Evolutionary conservation across 2,888 invertebrate genomes (phyloP).

Genomic region (Metellina segmentata): DNA sequence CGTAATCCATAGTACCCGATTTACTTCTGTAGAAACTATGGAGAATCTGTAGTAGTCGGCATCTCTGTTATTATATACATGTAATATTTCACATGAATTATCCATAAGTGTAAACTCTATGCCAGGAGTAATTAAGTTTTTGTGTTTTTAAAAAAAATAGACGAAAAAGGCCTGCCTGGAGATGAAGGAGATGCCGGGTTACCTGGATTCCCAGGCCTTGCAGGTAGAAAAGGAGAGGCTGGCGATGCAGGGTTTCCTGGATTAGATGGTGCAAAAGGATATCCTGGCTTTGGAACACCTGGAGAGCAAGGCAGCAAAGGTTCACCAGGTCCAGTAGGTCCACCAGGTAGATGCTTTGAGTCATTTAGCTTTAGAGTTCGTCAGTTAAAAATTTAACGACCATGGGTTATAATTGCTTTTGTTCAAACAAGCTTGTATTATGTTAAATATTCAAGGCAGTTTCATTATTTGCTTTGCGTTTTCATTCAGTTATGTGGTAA

Average conservation of each 20-base stretch:
- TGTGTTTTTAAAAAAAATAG: constrained; percentile 17
- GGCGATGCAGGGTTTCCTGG: constrained; percentile 85
- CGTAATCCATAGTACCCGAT: no score
- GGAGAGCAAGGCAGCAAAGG: constrained; percentile 77
- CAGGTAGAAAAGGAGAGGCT: constrained; percentile 82
- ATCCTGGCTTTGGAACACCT: constrained; percentile 70
- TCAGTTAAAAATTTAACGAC: no score
- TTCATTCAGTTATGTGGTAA: no score
- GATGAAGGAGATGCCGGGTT: constrained; percentile 78
- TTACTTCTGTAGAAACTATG: no score
- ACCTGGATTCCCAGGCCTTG: constrained; percentile 83
- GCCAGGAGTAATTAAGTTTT: background rate
- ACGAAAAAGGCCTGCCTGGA: constrained; percentile 78
- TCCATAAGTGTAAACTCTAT: background rate
- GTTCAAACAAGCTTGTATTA: no score
- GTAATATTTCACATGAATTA: no score
- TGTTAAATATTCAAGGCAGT: no score
- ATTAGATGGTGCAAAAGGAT: constrained; percentile 81
- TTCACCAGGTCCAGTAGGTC: constrained; percentile 76
- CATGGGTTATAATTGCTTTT: no score
- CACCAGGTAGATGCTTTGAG: constrained; percentile 66
- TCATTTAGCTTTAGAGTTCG: no score
- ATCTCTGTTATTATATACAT: no score
- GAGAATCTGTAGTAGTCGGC: no score
- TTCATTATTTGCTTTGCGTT: no score